These are phyloP conservation scores for Sminthopsis crassicaudata DNA, from an alignment of 2,113 vertebrate species.

Conservation along the genomic window DNA sequence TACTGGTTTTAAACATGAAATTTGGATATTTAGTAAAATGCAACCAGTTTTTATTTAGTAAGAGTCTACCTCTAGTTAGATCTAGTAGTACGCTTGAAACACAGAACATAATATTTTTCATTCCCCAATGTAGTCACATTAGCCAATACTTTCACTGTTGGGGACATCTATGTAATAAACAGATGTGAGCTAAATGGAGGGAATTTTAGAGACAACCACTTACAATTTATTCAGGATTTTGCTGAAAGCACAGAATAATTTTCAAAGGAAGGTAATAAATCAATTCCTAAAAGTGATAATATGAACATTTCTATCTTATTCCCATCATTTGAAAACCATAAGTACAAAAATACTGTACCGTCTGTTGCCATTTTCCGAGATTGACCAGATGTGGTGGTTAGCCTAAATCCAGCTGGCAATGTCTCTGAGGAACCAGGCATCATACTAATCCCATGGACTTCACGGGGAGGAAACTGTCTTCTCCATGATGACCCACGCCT, in stretches of 20 bases:
- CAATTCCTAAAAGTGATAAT: conserved; percentile 51
- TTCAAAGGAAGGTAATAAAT: conserved; percentile 67
- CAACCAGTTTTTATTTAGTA: conserved; percentile 23
- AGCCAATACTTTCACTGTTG: conserved; percentile 41
- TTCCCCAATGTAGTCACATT: conserved; percentile 72
- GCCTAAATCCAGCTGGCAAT: conserved; percentile 95
- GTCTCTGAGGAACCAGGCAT: conserved; percentile 99
- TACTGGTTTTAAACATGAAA: conserved; percentile 29
- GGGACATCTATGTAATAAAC: conserved; percentile 1
- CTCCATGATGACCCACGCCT: conserved; percentile 94
- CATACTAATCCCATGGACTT: conserved; percentile 98
- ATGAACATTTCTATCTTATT: conserved; percentile 42
- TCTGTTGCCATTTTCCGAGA: conserved; percentile 94
- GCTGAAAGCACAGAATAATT: conserved; percentile 71
- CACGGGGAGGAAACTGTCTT: conserved; percentile 95
- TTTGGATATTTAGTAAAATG: conserved; percentile 12
- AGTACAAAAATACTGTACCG: conserved; percentile 84
- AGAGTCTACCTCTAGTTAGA: not conserved
- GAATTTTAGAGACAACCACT: conserved; percentile 63
- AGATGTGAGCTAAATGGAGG: conserved; percentile 45
- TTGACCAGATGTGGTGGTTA: conserved; percentile 95
- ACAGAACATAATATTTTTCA: conserved; percentile 38
- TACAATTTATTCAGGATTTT: conserved; percentile 38
- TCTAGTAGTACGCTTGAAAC: conserved; percentile 25
- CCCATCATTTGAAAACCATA: not conserved